Conservation (phyloP, 2,888 invertebrate genomes). For the Heliconius aoede region DNA sequence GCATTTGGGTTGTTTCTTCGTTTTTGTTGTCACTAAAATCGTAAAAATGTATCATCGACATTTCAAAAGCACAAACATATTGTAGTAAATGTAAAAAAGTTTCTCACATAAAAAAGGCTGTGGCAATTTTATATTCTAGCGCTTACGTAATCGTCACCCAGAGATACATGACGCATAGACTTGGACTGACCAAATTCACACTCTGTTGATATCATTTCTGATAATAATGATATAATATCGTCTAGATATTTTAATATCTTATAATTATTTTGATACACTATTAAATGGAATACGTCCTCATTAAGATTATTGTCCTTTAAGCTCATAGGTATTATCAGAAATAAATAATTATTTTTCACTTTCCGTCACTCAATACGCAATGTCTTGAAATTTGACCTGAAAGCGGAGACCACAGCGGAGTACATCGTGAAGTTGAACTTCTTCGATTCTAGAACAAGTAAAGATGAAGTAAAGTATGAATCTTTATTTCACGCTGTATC, state of each 20-base stretch:
- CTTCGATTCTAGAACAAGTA: no score
- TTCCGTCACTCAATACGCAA: no score
- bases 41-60: no score
- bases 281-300: background rate
- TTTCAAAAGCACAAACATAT: background rate
- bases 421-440: no score
- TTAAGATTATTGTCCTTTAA: background rate
- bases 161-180: conserved; percentile 52
- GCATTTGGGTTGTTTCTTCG: background rate
- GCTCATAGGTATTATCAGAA: no score
- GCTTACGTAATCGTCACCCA: conserved; percentile 63
- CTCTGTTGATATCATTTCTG: conserved; percentile 14
- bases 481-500: no score
- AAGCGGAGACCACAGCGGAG: no score
- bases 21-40: no score
- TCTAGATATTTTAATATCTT: background rate
- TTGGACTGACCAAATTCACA: conserved; percentile 31
- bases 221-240: background rate
- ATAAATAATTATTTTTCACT: no score
- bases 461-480: no score
- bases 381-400: no score
- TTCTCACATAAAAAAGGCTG: conserved; percentile 41
- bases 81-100: background rate
- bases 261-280: background rate
- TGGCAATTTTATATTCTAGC: conserved; percentile 47